phyloP scores from a whole-genome alignment of 2,888 invertebrate genomes.

The Coenonympha arcania region DNA sequence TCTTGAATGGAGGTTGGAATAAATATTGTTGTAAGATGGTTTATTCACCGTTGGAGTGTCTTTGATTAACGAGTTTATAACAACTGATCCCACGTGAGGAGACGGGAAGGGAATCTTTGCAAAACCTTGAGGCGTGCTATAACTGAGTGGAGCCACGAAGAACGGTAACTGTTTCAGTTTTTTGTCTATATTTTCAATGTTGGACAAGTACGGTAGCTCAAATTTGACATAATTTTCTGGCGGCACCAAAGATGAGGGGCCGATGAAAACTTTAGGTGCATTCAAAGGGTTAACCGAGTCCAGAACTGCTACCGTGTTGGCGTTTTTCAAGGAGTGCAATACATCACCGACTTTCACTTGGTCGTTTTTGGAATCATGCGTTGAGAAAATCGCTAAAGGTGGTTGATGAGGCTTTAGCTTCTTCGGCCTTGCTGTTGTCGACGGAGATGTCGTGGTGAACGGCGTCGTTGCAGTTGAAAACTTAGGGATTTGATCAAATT shows the following conservation, averaged over 20 bases:
- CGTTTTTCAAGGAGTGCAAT: constrained; percentile 78
- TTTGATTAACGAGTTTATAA: constrained; percentile 76
- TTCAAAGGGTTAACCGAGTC: constrained; percentile 79
- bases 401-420: constrained; percentile 87
- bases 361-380: constrained; percentile 62
- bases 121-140: constrained; percentile 87
- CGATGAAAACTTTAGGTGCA: constrained; percentile 86
- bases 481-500: constrained; percentile 52
- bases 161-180: constrained; percentile 85
- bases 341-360: constrained; percentile 80
- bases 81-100: constrained; percentile 89
- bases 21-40: constrained; percentile 34
- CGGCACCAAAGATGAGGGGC: constrained; percentile 81
- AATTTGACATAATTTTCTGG: constrained; percentile 85
- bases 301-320: constrained; percentile 83
- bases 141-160: constrained; percentile 89
- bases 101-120: constrained; percentile 89
- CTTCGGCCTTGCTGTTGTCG: constrained; percentile 66
- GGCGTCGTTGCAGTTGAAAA: constrained; percentile 55
- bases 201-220: constrained; percentile 86
- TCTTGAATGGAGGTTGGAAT: constrained; percentile 42
- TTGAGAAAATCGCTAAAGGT: constrained; percentile 85
- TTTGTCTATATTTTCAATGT: constrained; percentile 79
- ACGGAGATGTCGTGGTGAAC: constrained; percentile 57
- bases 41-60: constrained; percentile 34